Conservation (phyloP, 2,113 vertebrate genomes). For the Calidris pugnax region DNA sequence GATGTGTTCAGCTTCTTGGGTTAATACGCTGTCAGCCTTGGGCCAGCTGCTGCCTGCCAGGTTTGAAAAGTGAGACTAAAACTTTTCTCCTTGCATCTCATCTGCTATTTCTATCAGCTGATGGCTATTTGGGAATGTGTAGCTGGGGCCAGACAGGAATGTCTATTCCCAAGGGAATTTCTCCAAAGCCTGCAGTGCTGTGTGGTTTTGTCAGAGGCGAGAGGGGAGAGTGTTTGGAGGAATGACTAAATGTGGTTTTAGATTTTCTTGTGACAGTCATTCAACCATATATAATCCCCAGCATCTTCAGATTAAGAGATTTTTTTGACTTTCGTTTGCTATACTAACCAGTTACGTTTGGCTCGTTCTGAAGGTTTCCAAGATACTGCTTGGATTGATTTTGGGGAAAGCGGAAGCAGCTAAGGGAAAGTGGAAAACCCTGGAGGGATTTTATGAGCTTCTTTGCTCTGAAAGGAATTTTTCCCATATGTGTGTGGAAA, state of each 20-base stretch:
- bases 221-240: not conserved
- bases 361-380: not conserved
- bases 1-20: not conserved
- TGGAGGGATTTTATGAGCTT: not conserved
- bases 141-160: not conserved
- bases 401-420: not conserved
- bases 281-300: not conserved
- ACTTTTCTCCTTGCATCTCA: not conserved
- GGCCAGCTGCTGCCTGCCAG: not conserved
- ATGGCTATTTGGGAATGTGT: not conserved
- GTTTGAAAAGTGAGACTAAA: not conserved
- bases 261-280: not conserved
- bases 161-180: not conserved
- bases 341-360: not conserved
- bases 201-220: not conserved
- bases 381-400: not conserved
- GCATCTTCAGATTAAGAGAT: not conserved
- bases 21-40: not conserved
- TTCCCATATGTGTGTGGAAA: slow-evolving; percentile 3
- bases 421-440: slow-evolving; percentile 9
- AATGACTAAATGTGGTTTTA: not conserved
- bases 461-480: slow-evolving; percentile 14
- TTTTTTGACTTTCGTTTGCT: not conserved
- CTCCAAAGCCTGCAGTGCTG: not conserved
- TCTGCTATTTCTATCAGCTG: not conserved